Evolutionary conservation across 2,113 vertebrate species (phyloP).

Genomic region (Pituophis catenifer): DNA sequence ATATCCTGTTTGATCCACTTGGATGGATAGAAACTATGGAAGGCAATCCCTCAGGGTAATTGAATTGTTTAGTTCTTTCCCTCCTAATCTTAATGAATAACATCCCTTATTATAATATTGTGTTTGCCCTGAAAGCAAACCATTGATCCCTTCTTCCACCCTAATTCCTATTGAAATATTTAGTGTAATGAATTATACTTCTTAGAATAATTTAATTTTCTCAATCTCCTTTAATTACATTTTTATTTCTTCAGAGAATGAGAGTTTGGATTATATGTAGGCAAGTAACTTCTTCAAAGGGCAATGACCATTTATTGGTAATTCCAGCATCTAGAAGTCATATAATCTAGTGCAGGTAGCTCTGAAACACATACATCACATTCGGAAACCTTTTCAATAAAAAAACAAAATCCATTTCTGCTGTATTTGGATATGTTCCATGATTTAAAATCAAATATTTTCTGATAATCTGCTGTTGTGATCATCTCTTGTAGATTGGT

Average conservation of each 20-base stretch:
- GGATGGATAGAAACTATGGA: too few relatives aligned
- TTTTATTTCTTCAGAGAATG: not conserved
- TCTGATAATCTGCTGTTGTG: not conserved
- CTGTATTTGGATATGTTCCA: not conserved
- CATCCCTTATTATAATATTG: not conserved
- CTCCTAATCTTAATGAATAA: not conserved
- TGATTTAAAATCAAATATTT: not conserved
- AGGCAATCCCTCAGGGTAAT: too few relatives aligned
- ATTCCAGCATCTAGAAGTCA: not conserved
- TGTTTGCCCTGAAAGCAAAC: not conserved
- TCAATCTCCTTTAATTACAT: not conserved
- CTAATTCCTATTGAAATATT: not conserved
- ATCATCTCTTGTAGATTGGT: not conserved
- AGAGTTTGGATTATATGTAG: not conserved
- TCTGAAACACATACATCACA: not conserved
- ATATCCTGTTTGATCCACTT: too few relatives aligned
- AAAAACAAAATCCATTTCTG: not conserved
- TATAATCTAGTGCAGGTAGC: not conserved
- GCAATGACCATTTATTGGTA: not conserved
- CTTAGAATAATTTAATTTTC: not conserved
- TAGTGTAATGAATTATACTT: not conserved
- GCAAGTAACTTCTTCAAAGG: constrained; percentile 11
- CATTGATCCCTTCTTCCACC: not conserved
- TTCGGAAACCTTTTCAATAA: not conserved
- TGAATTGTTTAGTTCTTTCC: not conserved